A percentile compares a stretch with the other conserved stretches of the same genome.
Conservation (phyloP, 2,797 vertebrate genomes). For the Myripristis jacobus region DNA sequence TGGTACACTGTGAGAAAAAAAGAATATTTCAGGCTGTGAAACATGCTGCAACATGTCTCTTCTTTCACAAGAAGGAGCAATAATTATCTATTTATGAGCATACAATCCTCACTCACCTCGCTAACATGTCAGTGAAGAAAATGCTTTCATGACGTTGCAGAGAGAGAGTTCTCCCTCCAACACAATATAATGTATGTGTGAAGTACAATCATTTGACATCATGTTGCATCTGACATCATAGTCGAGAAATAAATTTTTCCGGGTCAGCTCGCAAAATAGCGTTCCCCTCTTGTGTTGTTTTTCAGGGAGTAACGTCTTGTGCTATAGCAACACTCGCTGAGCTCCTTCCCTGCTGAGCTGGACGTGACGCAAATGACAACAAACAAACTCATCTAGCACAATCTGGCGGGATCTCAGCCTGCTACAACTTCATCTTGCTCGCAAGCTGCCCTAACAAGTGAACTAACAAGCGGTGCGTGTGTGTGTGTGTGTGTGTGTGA, state of each 20-base stretch:
- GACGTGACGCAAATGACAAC: conserved; percentile 35
- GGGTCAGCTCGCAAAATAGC: neutral
- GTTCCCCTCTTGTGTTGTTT: neutral
- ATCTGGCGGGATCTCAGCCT: conserved; percentile 6
- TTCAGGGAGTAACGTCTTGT: conserved; percentile 1
- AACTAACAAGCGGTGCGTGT: neutral
- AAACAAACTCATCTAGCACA: conserved; percentile 25
- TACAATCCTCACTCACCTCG: conserved; percentile 13
- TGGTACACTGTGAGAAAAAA: conserved; percentile 10
- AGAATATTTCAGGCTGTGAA: conserved; percentile 23
- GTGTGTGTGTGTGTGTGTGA: neutral
- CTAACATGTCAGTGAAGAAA: conserved; percentile 1
- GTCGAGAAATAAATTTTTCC: too few relatives aligned
- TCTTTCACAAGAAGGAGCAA: conserved; percentile 22
- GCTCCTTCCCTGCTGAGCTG: conserved; percentile 21
- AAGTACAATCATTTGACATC: too few relatives aligned
- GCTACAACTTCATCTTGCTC: conserved; percentile 1
- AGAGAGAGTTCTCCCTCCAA: neutral
- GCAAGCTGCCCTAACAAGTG: neutral
- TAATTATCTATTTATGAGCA: conserved; percentile 7
- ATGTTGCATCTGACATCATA: too few relatives aligned
- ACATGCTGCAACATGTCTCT: conserved; percentile 30
- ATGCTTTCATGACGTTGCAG: neutral
- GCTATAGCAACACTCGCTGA: neutral
- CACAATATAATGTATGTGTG: too few relatives aligned